These are phyloP conservation scores for Synergus laeviventris DNA, from an alignment of 2,888 invertebrate species.

Conservation along the genomic window DNA sequence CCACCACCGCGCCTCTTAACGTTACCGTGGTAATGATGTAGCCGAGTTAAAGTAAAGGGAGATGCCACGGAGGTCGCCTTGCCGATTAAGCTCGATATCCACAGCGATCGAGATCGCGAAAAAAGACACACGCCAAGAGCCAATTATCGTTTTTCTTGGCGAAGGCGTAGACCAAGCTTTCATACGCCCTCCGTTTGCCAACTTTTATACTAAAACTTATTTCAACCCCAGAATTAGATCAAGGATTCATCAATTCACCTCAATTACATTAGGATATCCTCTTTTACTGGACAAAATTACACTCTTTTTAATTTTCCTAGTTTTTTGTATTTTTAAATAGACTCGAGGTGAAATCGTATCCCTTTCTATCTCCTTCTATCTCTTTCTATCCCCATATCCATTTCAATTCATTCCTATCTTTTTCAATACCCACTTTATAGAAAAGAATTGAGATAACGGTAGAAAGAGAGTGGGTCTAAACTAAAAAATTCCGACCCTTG, in stretches of 20 bases:
- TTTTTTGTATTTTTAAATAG: no score
- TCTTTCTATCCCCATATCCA: no score
- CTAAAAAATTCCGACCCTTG: no score
- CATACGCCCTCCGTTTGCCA: neutral
- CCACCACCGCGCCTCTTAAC: slow-evolving; percentile 55
- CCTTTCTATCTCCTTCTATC: no score
- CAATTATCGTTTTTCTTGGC: slow-evolving; percentile 62
- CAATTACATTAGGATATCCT: neutral
- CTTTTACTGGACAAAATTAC: neutral
- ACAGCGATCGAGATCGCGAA: slow-evolving; percentile 61
- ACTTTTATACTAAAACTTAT: neutral
- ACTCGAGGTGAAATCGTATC: no score
- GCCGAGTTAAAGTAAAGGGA: slow-evolving; percentile 58
- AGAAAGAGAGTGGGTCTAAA: no score
- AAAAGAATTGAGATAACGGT: no score
- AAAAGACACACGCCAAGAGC: slow-evolving; percentile 55
- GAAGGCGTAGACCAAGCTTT: slow-evolving; percentile 51
- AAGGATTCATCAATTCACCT: neutral
- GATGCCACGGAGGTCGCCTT: slow-evolving; percentile 53
- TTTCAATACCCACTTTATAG: no score
- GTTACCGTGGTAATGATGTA: slow-evolving; percentile 66
- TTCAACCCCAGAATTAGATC: neutral
- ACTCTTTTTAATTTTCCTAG: neutral
- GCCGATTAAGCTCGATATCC: slow-evolving; percentile 65
- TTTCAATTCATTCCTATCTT: no score